phyloP scores from a whole-genome alignment of 2,113 vertebrate species.

The Ornithorhynchus anatinus region DNA sequence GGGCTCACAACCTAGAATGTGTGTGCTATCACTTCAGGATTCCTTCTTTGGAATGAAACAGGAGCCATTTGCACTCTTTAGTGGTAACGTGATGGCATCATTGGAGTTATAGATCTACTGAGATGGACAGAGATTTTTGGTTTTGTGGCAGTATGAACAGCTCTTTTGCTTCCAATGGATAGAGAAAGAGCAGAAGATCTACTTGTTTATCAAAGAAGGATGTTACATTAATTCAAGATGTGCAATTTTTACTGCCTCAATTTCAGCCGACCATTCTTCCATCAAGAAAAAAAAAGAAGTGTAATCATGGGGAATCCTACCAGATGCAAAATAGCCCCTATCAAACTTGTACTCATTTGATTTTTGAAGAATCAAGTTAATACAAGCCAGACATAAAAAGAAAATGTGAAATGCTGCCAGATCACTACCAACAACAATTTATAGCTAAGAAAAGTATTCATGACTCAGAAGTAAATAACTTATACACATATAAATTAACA shows the following conservation, averaged over 20 bases:
- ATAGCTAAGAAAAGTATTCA: slow-evolving; percentile 41
- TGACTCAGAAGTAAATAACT: slow-evolving; percentile 55
- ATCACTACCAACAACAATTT: slow-evolving; percentile 23
- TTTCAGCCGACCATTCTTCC: too few species aligned
- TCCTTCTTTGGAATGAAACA: too few species aligned
- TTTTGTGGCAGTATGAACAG: too few species aligned
- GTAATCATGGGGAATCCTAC: not conserved
- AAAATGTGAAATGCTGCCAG: slow-evolving; percentile 25
- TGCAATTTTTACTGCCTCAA: not conserved
- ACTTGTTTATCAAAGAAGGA: too few species aligned
- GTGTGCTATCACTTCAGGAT: too few species aligned
- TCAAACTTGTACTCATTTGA: slow-evolving; percentile 10
- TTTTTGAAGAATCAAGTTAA: slow-evolving; percentile 27
- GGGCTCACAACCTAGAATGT: too few species aligned
- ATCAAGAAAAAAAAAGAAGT: not conserved
- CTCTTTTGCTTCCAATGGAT: too few species aligned
- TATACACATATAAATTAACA: slow-evolving; percentile 7
- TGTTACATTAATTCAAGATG: not conserved
- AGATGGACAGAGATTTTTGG: too few species aligned
- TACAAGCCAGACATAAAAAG: slow-evolving; percentile 25
- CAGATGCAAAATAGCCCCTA: not conserved
- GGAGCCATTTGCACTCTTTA: too few species aligned
- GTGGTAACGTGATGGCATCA: too few species aligned
- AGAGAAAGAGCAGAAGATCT: too few species aligned
- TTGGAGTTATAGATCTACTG: too few species aligned